Evolutionary conservation across 2,888 invertebrate species (phyloP), one percentile per base, ranked within the genome.

Genomic region (Saturnia japonica): DNA sequence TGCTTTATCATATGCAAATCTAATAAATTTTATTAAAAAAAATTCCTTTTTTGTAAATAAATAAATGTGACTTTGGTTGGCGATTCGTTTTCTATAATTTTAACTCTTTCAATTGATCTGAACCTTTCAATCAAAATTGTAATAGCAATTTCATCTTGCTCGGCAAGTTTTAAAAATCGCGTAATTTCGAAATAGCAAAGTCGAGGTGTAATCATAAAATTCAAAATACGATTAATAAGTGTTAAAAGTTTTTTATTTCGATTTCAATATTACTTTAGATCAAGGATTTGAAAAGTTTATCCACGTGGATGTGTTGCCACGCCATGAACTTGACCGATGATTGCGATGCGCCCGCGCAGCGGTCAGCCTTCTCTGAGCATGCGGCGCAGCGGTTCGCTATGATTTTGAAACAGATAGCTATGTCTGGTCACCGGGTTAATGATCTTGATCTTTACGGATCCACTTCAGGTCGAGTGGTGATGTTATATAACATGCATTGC

Each of bases 261-360:
- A 6, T 60, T 60, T 60, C 16, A 11, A 60, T 60, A 60, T 25
- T 28, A 60, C 3, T 28, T 45, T 62, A 45, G 43, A 51, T 16
- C n/a, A 57, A 22, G 28, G 47, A n/a, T 28, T 69, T n/a, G 40
- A 25, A 51, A 64, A 12, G n/a, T 34, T 22, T 47, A n/a, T 34
- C 47, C 22, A 51, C 25, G 62, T 62, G 25, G 34, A 57, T 22
- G 42, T 34, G 47, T 51, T 40, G 47, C 68, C 22, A 78, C 82
- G 81, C 90, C 91, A 82, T 92, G 92, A 92, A 90, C 92, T 92
- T 92, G 92, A 91, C 92, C 91, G 90, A 80, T 83, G 79, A 80
- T 75, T 77, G 82, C 85, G 90, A 90, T 90, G 90, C 87, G 88
- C 82, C 77, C 78, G 80, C 85, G 22, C 22, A 80, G 78, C 87